phyloP scores from a whole-genome alignment of 2,888 invertebrate species.

The Masnerella sp. region DNA sequence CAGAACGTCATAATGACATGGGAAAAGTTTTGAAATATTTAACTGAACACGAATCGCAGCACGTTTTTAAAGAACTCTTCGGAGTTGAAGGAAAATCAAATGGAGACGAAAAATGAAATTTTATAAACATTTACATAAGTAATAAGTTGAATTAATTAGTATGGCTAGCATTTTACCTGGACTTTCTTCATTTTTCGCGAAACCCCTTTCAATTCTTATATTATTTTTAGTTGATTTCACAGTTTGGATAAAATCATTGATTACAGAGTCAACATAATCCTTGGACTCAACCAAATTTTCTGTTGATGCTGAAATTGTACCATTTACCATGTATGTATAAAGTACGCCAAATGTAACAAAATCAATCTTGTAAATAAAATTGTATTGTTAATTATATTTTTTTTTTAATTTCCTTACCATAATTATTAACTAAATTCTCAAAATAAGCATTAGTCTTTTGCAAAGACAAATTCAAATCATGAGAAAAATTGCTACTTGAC shows the following conservation, averaged over 20 bases:
- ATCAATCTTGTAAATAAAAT: background rate
- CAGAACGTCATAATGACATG: constrained; percentile 86
- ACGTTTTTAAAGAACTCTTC: constrained; percentile 90
- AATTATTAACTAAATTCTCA: constrained; percentile 18
- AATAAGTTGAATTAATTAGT: no score
- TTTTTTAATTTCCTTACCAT: no score
- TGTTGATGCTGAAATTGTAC: constrained; percentile 2
- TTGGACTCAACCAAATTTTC: background rate
- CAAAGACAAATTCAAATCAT: constrained; percentile 8
- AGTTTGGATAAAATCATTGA: background rate
- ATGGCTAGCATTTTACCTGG: no score
- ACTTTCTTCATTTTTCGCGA: background rate
- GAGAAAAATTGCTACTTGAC: background rate
- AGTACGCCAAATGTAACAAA: background rate
- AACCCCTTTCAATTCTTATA: background rate
- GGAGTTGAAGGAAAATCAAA: constrained; percentile 79
- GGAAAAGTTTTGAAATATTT: constrained; percentile 87
- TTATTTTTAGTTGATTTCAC: constrained; percentile 6
- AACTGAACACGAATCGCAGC: constrained; percentile 82
- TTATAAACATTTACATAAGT: background rate
- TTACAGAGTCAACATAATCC: background rate
- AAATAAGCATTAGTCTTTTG: constrained; percentile 8
- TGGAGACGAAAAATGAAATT: constrained; percentile 30
- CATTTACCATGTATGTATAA: background rate
- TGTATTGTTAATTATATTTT: background rate